Conservation (phyloP, 1,140 invertebrate species). For the Drosophila serrata region DNA sequence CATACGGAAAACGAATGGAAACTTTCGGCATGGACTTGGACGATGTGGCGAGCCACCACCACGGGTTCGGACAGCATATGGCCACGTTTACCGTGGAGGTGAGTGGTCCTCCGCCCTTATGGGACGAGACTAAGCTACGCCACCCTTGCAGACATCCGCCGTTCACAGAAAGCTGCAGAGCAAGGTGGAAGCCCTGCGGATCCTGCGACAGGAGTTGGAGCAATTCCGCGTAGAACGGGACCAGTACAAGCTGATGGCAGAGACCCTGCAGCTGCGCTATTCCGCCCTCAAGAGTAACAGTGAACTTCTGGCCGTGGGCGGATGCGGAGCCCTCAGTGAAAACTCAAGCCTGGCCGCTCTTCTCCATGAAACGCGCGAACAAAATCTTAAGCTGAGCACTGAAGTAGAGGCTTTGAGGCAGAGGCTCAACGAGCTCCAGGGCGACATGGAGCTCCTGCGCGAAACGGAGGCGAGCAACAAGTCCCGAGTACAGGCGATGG, state of each 20-base stretch:
- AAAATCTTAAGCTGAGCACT: slow-evolving; percentile 89
- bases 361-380: slow-evolving; percentile 88
- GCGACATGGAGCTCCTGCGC: slow-evolving; percentile 89
- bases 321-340: slow-evolving; percentile 60
- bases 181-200: slow-evolving; percentile 92
- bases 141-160: slow-evolving; percentile 86
- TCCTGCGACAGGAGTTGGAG: slow-evolving; percentile 91
- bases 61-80: slow-evolving; percentile 64
- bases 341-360: slow-evolving; percentile 80
- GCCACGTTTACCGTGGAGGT: slow-evolving; percentile 77
- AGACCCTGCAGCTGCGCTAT: slow-evolving; percentile 90
- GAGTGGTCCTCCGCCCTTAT: neutral
- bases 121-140: neutral
- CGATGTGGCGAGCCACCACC: slow-evolving; percentile 34
- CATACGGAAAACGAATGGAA: slow-evolving; percentile 45
- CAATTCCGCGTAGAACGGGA: slow-evolving; percentile 92
- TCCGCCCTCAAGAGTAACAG: slow-evolving; percentile 86
- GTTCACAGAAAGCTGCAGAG: slow-evolving; percentile 91
- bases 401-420: slow-evolving; percentile 90
- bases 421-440: slow-evolving; percentile 90
- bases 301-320: slow-evolving; percentile 48
- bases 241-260: slow-evolving; percentile 93
- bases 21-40: slow-evolving; percentile 63
- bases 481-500: slow-evolving; percentile 67
- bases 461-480: slow-evolving; percentile 57